Base-by-base conservation (phyloP, 2,797 vertebrate genomes). In the Salarias fasciatus region DNA sequence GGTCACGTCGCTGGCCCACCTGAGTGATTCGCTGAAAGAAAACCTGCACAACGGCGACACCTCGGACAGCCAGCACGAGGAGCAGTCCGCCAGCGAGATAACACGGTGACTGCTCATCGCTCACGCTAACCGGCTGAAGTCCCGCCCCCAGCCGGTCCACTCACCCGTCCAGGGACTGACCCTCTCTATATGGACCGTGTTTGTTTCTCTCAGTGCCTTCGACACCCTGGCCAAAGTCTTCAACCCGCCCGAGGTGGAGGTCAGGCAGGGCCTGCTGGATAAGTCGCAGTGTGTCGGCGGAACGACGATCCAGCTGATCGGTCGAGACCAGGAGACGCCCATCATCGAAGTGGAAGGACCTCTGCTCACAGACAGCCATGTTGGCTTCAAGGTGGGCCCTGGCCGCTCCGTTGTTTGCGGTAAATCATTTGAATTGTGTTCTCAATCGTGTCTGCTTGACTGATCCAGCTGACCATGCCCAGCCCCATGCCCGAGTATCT, bases 141-240 rank as follows among this genome's bases (percentile, higher is more conserved):
- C 12, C 43, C 4, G 30, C 30, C 30, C 4, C 30, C 30, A 8
- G 9, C 9, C 6, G 33, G 6, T 6, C n/a, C n/a, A n/a, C n/a
- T n/a, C 33, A 9, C 33, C 9, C 1, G 33, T 9, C 33, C 33
- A 5, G 6, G 9, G 6, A 6, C 33, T 35, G 33, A 35, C 10
- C 18, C 24, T 24, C 18, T 44, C 50, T 2, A 53, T 36, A 47
- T 10, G 3, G 4, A 47, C 11, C 24, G 33, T 10, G 1, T 11
- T 43, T 35, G 33, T 70, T 59, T 9, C 35, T 10, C 24, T 45
- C 85, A 99, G 98, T 92, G 98, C 98, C 87, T 99, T 99, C 84
- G 97, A 99, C 87, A 98, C 97, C 56, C 91, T 99, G 92, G 97
- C 98, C 82, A 99, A 99, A 95, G 98, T 98, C 58, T 94, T 99